Evolutionary conservation across 2,888 invertebrate genomes (phyloP).

Genomic region (Amblyjoppa proteus): DNA sequence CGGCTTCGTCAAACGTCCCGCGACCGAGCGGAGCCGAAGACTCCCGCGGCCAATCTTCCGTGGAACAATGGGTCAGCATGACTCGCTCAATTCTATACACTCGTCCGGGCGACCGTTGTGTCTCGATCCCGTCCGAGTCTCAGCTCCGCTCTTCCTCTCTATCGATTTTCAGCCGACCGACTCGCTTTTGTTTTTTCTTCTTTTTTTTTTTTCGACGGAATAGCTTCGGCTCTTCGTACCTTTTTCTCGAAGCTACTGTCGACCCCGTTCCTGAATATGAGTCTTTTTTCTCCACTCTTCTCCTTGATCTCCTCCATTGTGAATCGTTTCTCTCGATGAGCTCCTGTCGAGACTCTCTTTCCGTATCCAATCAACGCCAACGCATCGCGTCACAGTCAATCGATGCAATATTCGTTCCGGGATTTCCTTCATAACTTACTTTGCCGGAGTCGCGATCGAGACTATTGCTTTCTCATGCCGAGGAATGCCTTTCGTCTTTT

Average conservation of each 20-base stretch:
- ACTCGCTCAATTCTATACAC: conserved; percentile 75
- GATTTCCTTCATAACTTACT: conserved; percentile 20
- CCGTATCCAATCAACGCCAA: conserved; percentile 62
- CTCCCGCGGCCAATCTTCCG: conserved; percentile 77
- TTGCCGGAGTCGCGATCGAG: not conserved
- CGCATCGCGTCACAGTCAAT: conserved; percentile 40
- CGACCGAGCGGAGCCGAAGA: conserved; percentile 65
- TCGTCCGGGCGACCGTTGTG: conserved; percentile 51
- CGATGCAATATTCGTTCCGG: conserved; percentile 45
- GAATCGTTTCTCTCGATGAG: conserved; percentile 46
- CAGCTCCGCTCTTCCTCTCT: conserved; percentile 46
- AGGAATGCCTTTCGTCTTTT: not conserved
- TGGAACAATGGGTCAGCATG: conserved; percentile 81
- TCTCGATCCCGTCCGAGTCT: conserved; percentile 49
- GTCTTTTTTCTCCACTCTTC: conserved; percentile 37
- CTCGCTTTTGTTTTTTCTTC: conserved; percentile 24
- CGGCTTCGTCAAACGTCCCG: conserved; percentile 82
- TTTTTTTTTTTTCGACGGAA: conserved; percentile 38
- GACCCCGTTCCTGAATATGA: conserved; percentile 10
- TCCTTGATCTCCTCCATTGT: conserved; percentile 48
- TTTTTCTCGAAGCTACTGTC: conserved; percentile 36
- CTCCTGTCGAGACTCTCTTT: conserved; percentile 53
- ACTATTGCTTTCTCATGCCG: not conserved
- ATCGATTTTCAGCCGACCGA: conserved; percentile 43
- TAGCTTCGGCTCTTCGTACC: conserved; percentile 38